These are phyloP conservation scores for Chloropsis hardwickii DNA, from an alignment of 2,113 vertebrate species.

Conservation along the genomic window DNA sequence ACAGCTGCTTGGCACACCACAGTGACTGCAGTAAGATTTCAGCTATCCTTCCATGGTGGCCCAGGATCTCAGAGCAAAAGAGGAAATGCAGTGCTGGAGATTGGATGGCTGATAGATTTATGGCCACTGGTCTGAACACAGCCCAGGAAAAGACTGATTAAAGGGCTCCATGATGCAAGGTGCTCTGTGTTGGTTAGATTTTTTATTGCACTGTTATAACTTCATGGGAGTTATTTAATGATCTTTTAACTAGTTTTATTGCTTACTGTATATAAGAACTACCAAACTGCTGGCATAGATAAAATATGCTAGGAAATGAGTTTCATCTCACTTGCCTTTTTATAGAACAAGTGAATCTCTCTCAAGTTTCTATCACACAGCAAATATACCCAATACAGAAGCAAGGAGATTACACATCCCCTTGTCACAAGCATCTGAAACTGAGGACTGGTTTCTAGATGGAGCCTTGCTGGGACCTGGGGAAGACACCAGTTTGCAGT, in stretches of 20 bases:
- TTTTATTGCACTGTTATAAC: constrained; percentile 30
- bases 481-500: background rate
- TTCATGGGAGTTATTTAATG: constrained; percentile 35
- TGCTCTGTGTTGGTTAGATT: background rate
- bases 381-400: background rate
- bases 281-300: background rate
- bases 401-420: background rate
- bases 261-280: background rate
- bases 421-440: background rate
- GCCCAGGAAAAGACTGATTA: constrained; percentile 1
- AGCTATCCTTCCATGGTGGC: background rate
- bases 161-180: background rate
- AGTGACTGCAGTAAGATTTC: background rate
- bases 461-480: background rate
- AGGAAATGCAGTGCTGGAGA: background rate
- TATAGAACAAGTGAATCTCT: background rate
- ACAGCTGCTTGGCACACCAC: background rate
- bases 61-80: background rate
- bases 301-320: background rate
- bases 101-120: background rate
- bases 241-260: constrained; percentile 55
- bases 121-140: background rate
- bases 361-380: background rate
- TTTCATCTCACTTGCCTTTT: background rate
- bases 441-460: background rate